Evolutionary conservation across 2,113 vertebrate genomes (phyloP), one percentile per base, ranked within the genome.

Genomic region (Prunella fulvescens): DNA sequence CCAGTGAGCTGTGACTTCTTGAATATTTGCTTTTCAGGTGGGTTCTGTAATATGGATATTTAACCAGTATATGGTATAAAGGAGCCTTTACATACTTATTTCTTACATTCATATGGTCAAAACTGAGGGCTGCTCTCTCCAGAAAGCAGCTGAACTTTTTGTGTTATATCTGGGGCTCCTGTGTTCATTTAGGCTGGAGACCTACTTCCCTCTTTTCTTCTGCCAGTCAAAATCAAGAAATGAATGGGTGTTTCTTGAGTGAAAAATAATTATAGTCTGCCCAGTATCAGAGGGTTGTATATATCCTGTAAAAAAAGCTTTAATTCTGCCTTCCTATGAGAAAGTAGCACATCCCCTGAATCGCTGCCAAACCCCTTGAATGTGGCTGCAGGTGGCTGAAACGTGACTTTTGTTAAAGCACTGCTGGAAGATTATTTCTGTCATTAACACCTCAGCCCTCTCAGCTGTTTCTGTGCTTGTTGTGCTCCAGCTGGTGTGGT

Each of bases 311-410:
- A 83, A 85, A 84, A 2, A 1, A 1, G 1, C 45, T 81, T 19
- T 54, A 83, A 40, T 92, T 93, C 74, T 64, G 0, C 48, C 47
- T 78, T 83, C 58, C 76, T 90, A 3, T 88, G 76, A 81, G 87
- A 91, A 91, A 70, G 85, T n/a, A 90, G 81, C 54, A 35, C 8
- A 11, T 80, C 54, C 54, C 25, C n/a, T 90, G 71, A 90, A 62
- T 19, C 7, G 7, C 71, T 93, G 93, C 88, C 82, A 84, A 29
- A 50, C 44, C 65, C 19, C 47, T 67, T 90, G 54, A 73, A 65
- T 37, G 51, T 57, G 81, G 50, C 84, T 95, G 84, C 93, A 91
- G 78, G 57, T 90, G 86, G 91, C 70, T 95, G n/a, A 79, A 81
- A 72, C 0, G 1, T 83, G 71, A 2, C 7, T 92, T 91, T 89